Evolutionary conservation across 2,113 vertebrate genomes (phyloP).

Genomic region (Coreoperca whiteheadi): DNA sequence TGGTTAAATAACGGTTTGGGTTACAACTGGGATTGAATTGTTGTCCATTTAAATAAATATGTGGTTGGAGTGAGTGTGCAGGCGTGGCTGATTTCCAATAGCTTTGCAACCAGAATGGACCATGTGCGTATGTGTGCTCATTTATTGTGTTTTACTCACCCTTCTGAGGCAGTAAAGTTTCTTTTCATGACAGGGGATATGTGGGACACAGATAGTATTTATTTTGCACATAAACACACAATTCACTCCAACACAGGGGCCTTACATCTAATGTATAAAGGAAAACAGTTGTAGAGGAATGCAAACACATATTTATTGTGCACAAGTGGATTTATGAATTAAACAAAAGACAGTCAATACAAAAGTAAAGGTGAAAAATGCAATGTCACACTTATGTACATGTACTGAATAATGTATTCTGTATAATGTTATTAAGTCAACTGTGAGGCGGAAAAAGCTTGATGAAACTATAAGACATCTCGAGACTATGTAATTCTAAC

Average conservation of each 20-base stretch:
- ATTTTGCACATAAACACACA: not conserved
- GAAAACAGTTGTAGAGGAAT: not conserved
- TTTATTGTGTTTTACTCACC: not conserved
- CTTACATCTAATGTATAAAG: not conserved
- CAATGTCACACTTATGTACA: not conserved
- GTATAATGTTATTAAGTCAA: not conserved
- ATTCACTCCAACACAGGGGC: not conserved
- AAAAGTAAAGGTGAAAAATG: not conserved
- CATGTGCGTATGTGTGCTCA: not conserved
- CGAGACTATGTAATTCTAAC: not conserved
- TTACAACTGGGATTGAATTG: not conserved
- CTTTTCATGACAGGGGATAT: not conserved
- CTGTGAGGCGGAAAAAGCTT: not conserved
- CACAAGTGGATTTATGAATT: not conserved
- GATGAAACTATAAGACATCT: not conserved
- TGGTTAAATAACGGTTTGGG: not conserved
- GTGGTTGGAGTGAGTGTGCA: not conserved
- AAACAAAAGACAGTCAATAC: not conserved
- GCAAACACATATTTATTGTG: conserved; percentile 7
- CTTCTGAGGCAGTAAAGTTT: not conserved
- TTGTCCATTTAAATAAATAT: not conserved
- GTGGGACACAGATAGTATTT: not conserved
- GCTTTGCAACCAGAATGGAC: not conserved
- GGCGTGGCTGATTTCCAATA: not conserved
- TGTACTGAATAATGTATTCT: not conserved